A percentile compares a stretch with the other conserved stretches of the same genome.
phyloP scores from a whole-genome alignment of 2,113 vertebrate genomes.

The Egretta garzetta region DNA sequence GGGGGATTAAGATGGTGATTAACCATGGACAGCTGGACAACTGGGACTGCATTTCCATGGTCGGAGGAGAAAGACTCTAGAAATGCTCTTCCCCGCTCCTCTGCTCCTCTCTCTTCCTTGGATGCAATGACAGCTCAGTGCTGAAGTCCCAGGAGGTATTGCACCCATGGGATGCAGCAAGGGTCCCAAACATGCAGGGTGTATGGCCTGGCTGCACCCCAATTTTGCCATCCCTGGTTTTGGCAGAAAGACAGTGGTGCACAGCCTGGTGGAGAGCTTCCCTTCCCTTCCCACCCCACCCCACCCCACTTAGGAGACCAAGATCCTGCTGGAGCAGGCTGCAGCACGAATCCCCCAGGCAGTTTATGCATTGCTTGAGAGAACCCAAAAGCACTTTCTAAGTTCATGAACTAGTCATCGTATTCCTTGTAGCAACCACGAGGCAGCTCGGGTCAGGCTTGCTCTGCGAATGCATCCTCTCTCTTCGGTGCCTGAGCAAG shows the following conservation, averaged over 20 bases:
- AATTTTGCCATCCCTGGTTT: neutral
- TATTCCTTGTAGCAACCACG: neutral
- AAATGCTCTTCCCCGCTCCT: neutral
- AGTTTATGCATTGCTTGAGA: neutral
- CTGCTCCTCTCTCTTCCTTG: neutral
- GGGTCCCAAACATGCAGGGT: neutral
- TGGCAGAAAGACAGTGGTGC: neutral
- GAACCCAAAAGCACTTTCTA: neutral
- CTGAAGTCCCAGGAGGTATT: neutral
- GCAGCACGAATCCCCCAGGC: too few species aligned
- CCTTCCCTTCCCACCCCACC: too few species aligned
- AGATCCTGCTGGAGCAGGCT: too few species aligned
- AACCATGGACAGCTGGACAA: constrained; percentile 4
- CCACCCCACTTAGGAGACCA: too few species aligned
- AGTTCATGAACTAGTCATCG: neutral
- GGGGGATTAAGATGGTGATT: constrained; percentile 3
- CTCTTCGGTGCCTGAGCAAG: neutral
- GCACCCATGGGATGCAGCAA: neutral
- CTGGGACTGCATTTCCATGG: neutral
- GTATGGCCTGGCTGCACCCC: neutral
- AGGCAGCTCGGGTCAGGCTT: neutral
- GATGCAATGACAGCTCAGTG: neutral
- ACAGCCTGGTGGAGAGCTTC: neutral
- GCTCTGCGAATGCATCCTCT: neutral
- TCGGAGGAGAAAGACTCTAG: neutral